Evolutionary conservation across 2,888 invertebrate species (phyloP).

Genomic region (Patella ulyssiponensis): DNA sequence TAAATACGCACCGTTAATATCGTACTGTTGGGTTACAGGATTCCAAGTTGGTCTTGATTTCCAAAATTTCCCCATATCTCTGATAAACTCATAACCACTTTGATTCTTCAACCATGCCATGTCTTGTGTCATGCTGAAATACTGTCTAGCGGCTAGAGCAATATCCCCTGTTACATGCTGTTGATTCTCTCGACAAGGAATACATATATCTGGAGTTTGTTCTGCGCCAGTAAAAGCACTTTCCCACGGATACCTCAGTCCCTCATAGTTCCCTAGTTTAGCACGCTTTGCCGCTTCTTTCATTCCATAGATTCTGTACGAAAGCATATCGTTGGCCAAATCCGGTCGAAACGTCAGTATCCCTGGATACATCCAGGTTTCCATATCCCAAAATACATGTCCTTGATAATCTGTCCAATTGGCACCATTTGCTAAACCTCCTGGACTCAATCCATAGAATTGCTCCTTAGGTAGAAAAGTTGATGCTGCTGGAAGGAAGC

Average conservation of each 20-base stretch:
- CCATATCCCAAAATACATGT: slow-evolving; percentile 62
- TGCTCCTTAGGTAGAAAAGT: slow-evolving; percentile 33
- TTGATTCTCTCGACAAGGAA: slow-evolving; percentile 35
- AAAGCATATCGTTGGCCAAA: slow-evolving; percentile 47
- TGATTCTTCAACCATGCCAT: slow-evolving; percentile 47
- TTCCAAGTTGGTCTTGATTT: slow-evolving; percentile 48
- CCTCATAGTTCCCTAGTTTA: slow-evolving; percentile 30
- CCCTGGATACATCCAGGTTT: slow-evolving; percentile 57
- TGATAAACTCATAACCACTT: slow-evolving; percentile 54
- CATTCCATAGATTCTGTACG: slow-evolving; percentile 36
- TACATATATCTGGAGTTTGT: slow-evolving; percentile 38
- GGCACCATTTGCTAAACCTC: slow-evolving; percentile 35
- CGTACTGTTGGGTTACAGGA: slow-evolving; percentile 47
- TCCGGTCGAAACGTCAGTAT: slow-evolving; percentile 53
- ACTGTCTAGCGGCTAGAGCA: slow-evolving; percentile 62
- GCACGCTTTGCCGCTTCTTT: slow-evolving; percentile 42
- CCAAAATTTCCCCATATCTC: slow-evolving; percentile 63
- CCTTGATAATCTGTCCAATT: slow-evolving; percentile 27
- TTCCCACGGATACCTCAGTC: slow-evolving; percentile 52
- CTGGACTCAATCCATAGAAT: slow-evolving; percentile 45
- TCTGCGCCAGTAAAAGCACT: slow-evolving; percentile 52
- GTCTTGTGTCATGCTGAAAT: slow-evolving; percentile 61
- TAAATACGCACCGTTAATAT: slow-evolving; percentile 52
- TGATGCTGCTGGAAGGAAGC: slow-evolving; percentile 46
- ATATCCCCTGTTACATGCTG: slow-evolving; percentile 64